These are phyloP conservation scores for Apantesis nais DNA, from an alignment of 2,888 invertebrate species.

Conservation along the genomic window DNA sequence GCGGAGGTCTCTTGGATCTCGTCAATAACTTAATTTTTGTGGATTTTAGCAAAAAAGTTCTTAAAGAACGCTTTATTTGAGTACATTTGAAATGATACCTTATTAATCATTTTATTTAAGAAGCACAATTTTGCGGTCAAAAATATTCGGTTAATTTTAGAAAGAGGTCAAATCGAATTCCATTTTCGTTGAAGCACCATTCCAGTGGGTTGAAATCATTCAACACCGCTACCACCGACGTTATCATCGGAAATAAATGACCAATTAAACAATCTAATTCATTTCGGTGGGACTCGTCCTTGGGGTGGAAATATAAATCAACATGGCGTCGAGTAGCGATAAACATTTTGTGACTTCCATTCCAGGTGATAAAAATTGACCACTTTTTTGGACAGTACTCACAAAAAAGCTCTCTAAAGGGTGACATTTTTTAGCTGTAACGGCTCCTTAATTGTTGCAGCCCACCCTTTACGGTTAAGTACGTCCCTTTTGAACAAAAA, in stretches of 20 bases:
- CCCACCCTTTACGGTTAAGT: conserved; percentile 76
- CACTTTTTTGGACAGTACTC: conserved; percentile 76
- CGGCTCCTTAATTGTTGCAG: conserved; percentile 79
- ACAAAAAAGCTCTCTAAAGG: conserved; percentile 72
- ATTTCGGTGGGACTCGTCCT: conserved; percentile 69
- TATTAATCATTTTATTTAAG: conserved; percentile 16
- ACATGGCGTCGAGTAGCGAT: conserved; percentile 82
- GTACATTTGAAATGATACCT: neutral
- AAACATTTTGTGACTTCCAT: conserved; percentile 85
- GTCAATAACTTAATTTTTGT: too few relatives aligned
- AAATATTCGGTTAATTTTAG: conserved; percentile 37
- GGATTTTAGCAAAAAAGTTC: neutral
- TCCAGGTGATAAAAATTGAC: conserved; percentile 83
- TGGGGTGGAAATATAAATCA: conserved; percentile 83
- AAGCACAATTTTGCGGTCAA: conserved; percentile 23
- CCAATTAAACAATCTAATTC: conserved; percentile 85
- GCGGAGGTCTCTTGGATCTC: too few relatives aligned
- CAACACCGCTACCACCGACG: conserved; percentile 56
- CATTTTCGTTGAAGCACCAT: conserved; percentile 61
- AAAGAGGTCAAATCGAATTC: conserved; percentile 56
- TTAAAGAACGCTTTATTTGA: neutral
- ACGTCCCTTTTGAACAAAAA: conserved; percentile 74
- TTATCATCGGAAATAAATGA: conserved; percentile 83
- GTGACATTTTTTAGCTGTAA: conserved; percentile 83
- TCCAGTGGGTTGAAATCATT: conserved; percentile 67